Conservation (phyloP, 2,797 vertebrate genomes). For the Pangasius macronema region DNA sequence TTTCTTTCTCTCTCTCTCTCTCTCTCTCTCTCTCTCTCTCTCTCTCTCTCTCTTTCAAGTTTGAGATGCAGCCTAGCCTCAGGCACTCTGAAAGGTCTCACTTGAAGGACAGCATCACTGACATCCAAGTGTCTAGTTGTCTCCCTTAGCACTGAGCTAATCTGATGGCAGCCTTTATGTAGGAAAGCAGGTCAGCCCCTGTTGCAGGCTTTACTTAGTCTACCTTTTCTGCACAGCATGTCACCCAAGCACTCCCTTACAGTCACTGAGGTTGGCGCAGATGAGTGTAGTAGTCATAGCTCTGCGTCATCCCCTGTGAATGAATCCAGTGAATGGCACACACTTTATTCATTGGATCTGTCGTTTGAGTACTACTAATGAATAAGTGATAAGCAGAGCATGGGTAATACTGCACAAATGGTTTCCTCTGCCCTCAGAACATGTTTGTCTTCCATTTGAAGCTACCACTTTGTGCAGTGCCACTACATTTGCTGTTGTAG, state of each 20-base stretch:
- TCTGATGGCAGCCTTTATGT: conserved; percentile 29
- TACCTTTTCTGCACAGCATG: conserved; percentile 2
- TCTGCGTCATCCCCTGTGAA: background rate
- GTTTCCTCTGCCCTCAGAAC: background rate
- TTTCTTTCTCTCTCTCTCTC: conserved; percentile 20
- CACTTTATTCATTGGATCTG: background rate
- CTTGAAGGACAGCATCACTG: conserved; percentile 40
- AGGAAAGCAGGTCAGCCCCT: conserved; percentile 48
- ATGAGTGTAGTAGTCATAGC: background rate
- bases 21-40: conserved; percentile 36
- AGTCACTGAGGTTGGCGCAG: background rate
- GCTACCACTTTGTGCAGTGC: background rate
- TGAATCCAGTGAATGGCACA: background rate
- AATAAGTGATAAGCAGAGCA: background rate
- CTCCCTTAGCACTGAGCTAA: conserved; percentile 37
- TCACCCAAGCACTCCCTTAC: background rate
- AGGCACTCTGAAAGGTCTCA: conserved; percentile 44
- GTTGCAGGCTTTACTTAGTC: conserved; percentile 38
- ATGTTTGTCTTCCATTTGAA: background rate
- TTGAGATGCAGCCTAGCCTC: conserved; percentile 1
- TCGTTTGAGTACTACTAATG: background rate
- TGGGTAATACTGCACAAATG: background rate
- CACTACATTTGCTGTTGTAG: background rate
- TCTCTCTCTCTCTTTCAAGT: conserved; percentile 14
- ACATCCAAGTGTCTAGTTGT: conserved; percentile 40